These are phyloP conservation scores for Calliopum simillimum DNA, from an alignment of 2,888 invertebrate genomes.

Conservation along the genomic window DNA sequence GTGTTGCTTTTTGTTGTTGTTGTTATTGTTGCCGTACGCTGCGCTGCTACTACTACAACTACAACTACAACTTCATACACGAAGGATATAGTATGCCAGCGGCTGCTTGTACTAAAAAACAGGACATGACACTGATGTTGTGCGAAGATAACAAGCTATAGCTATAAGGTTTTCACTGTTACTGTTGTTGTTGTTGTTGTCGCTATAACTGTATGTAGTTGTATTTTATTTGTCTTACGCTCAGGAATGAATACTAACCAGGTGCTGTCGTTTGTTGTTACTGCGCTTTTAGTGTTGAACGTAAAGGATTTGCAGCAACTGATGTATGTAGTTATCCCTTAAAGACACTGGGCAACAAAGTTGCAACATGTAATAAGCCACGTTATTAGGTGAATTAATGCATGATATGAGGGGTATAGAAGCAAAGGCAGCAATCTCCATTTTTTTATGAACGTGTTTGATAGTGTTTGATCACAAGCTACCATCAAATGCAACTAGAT, in stretches of 20 bases:
- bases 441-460: too few species aligned
- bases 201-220: conserved; percentile 11
- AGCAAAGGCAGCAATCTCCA: too few species aligned
- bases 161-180: conserved; percentile 6
- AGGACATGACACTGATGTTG: conserved; percentile 1
- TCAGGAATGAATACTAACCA: conserved; percentile 48
- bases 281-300: conserved; percentile 15
- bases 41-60: too few species aligned
- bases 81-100: not conserved
- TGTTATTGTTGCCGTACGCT: not conserved
- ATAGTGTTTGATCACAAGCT: too few species aligned
- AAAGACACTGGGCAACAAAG: too few species aligned
- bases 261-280: conserved; percentile 29
- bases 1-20: not conserved
- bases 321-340: conserved; percentile 27
- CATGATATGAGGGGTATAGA: too few species aligned
- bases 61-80: not conserved
- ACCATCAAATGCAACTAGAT: too few species aligned
- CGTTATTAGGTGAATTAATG: too few species aligned
- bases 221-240: conserved; percentile 28
- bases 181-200: conserved; percentile 25
- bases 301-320: conserved; percentile 31
- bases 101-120: not conserved
- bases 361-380: too few species aligned
- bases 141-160: conserved; percentile 9